Conservation (phyloP, 2,113 vertebrate species). For the Upupa epops region DNA sequence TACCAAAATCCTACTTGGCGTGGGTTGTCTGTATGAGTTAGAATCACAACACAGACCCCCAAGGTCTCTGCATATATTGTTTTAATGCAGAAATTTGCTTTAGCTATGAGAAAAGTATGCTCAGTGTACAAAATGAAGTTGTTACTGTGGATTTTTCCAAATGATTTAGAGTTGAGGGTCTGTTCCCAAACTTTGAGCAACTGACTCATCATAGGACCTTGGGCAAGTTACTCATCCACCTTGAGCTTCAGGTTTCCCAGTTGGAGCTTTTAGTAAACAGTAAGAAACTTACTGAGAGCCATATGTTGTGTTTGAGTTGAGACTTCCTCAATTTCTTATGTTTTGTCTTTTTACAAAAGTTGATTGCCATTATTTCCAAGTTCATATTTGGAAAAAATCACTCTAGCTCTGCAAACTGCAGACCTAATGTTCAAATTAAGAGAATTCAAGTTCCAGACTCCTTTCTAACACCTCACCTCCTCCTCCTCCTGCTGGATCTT, state of each 20-base stretch:
- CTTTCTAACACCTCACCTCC: not conserved
- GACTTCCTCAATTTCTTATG: not conserved
- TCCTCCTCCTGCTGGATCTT: not conserved
- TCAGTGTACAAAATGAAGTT: not conserved
- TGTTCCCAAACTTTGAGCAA: constrained; percentile 40
- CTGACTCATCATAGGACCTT: constrained; percentile 49
- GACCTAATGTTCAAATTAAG: not conserved
- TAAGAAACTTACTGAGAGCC: not conserved
- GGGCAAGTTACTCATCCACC: constrained; percentile 46
- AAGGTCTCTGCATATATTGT: not conserved
- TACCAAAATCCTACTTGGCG: not conserved
- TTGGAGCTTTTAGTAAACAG: constrained; percentile 13
- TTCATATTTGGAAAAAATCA: not conserved
- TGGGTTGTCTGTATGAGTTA: not conserved
- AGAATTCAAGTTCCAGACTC: not conserved
- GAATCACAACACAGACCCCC: not conserved
- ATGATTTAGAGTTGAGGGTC: constrained; percentile 28
- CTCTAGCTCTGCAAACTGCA: not conserved
- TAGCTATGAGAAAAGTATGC: not conserved
- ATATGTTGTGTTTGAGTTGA: not conserved
- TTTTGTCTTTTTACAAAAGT: not conserved
- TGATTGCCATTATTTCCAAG: not conserved
- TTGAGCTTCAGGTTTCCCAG: constrained; percentile 12
- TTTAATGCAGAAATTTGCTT: not conserved
- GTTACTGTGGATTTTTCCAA: not conserved